These are phyloP conservation scores for Leptinotarsa rubiginosa DNA, from an alignment of 2,888 invertebrate genomes.

Conservation along the genomic window DNA sequence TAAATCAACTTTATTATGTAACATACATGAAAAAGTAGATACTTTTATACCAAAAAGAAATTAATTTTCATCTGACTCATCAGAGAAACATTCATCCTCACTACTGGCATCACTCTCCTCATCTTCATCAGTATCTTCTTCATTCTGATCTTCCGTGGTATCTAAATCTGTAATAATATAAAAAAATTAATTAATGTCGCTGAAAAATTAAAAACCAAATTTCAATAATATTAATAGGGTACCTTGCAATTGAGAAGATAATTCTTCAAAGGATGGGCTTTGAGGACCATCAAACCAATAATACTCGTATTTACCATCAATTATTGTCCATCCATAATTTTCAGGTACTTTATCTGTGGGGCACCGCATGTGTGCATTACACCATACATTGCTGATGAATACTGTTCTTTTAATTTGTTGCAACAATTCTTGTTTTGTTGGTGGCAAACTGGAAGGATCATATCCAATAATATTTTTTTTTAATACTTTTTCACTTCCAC, in stretches of 20 bases:
- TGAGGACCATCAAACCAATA: slow-evolving; percentile 36
- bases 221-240: slow-evolving; percentile 8
- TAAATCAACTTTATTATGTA: slow-evolving; percentile 20
- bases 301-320: slow-evolving; percentile 22
- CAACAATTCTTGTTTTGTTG: slow-evolving; percentile 31
- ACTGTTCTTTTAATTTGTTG: slow-evolving; percentile 32
- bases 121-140: slow-evolving; percentile 22
- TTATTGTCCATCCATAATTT: slow-evolving; percentile 32
- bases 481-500: slow-evolving; percentile 44
- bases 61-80: slow-evolving; percentile 30
- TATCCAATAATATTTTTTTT: slow-evolving; percentile 43
- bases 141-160: neutral
- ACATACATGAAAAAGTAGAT: slow-evolving; percentile 18
- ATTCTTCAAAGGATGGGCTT: slow-evolving; percentile 29
- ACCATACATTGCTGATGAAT: slow-evolving; percentile 33
- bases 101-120: slow-evolving; percentile 29
- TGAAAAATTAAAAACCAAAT: too few species aligned
- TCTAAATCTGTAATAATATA: slow-evolving; percentile 23
- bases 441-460: slow-evolving; percentile 36
- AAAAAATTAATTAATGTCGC: slow-evolving; percentile 16
- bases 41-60: slow-evolving; percentile 20
- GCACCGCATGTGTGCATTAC: slow-evolving; percentile 35
- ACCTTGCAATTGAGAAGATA: slow-evolving; percentile 10
- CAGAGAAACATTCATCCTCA: slow-evolving; percentile 26
- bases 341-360: slow-evolving; percentile 28